Percentiles rank a stretch among this genome's conserved stretches.
Evolutionary conservation across 1,140 invertebrate genomes (phyloP).

Genomic region (Scaptomyza hsui): DNA sequence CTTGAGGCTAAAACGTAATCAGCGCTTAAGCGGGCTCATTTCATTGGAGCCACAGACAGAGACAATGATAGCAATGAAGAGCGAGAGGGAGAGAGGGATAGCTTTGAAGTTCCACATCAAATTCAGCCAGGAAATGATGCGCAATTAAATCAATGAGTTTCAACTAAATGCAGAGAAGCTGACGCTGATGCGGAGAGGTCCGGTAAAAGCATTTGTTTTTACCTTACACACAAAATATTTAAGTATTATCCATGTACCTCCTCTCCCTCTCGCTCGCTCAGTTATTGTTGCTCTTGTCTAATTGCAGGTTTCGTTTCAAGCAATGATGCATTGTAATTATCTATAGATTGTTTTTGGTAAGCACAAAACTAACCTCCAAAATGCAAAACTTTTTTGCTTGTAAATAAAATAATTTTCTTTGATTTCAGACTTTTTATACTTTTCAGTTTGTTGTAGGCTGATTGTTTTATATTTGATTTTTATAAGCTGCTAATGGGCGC

Average conservation of each 20-base stretch:
- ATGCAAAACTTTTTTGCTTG: conserved; percentile 26
- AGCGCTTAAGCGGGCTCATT: conserved; percentile 73
- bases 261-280: not conserved
- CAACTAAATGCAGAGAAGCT: conserved; percentile 57
- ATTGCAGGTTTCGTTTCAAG: conserved; percentile 66
- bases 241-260: conserved; percentile 30
- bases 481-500: conserved; percentile 74
- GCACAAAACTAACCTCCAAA: conserved; percentile 1
- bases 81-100: conserved; percentile 12
- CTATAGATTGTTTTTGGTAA: conserved; percentile 29
- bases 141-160: conserved; percentile 83
- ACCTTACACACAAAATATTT: conserved; percentile 30
- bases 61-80: conserved; percentile 8
- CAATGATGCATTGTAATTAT: conserved; percentile 66
- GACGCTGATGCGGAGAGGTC: not conserved
- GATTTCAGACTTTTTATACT: conserved; percentile 9
- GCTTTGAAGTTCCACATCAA: conserved; percentile 70
- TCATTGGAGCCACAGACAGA: conserved; percentile 28
- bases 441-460: conserved; percentile 40
- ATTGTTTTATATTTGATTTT: conserved; percentile 73
- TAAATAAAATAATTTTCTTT: not conserved
- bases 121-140: conserved; percentile 81
- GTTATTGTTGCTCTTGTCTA: conserved; percentile 43
- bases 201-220: conserved; percentile 25
- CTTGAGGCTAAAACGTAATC: conserved; percentile 72